Evolutionary conservation across 2,797 vertebrate species (phyloP).

Genomic region (Ctenopoma kingsleyae): DNA sequence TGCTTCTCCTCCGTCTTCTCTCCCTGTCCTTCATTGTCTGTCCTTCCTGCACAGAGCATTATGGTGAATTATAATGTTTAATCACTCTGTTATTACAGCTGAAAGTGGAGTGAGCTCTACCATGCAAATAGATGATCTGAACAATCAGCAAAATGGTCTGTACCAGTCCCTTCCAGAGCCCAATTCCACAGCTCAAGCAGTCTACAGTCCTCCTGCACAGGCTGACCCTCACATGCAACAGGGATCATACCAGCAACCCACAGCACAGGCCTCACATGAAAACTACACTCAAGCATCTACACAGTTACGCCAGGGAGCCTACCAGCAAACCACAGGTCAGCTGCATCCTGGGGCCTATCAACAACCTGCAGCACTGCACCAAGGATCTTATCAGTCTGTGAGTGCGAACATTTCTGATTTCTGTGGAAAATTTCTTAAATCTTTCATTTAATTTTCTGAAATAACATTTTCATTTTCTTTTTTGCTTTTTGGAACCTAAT

Average conservation of each 20-base stretch:
- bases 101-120: constrained; percentile 89
- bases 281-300: constrained; percentile 55
- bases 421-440: constrained; percentile 4
- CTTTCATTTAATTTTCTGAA: constrained; percentile 25
- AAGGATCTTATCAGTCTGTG: constrained; percentile 77
- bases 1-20: constrained; percentile 26
- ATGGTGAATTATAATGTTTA: constrained; percentile 40
- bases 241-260: constrained; percentile 69
- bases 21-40: constrained; percentile 25
- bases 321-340: constrained; percentile 67
- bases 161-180: constrained; percentile 88
- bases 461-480: constrained; percentile 56
- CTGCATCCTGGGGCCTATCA: constrained; percentile 67
- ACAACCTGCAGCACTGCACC: constrained; percentile 68
- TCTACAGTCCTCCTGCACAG: constrained; percentile 88
- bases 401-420: constrained; percentile 55
- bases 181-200: constrained; percentile 80
- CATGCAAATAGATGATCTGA: constrained; percentile 88
- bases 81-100: constrained; percentile 81
- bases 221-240: constrained; percentile 65
- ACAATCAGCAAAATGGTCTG: constrained; percentile 89
- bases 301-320: constrained; percentile 71
- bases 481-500: constrained; percentile 40
- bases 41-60: constrained; percentile 35
- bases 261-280: constrained; percentile 65